A percentile compares a stretch with the other conserved stretches of the same genome.
Evolutionary conservation across 2,797 vertebrate genomes (phyloP).

Genomic region (Aplochiton taeniatus): DNA sequence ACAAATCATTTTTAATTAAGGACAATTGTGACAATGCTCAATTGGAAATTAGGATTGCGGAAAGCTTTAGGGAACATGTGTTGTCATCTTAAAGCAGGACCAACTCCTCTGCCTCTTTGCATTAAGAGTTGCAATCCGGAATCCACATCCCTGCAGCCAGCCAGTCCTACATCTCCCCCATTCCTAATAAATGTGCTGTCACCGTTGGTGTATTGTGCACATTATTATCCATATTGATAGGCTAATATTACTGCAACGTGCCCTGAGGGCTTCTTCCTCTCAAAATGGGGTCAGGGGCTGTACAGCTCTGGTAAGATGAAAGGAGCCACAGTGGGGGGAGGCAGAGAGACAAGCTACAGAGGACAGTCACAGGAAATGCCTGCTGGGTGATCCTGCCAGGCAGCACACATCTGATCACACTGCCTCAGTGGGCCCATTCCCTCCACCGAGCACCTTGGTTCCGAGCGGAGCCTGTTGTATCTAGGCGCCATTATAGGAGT

Average conservation of each 20-base stretch:
- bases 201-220: constrained; percentile 35
- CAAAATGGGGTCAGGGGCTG: neutral
- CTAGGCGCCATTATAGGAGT: too few species aligned
- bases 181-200: neutral
- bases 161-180: constrained; percentile 18
- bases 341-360: constrained; percentile 12
- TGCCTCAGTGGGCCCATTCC: constrained; percentile 13
- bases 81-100: constrained; percentile 37
- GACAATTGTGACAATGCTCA: constrained; percentile 10
- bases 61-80: constrained; percentile 44
- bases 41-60: constrained; percentile 19
- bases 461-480: too few species aligned
- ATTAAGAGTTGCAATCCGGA: constrained; percentile 60
- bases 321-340: neutral
- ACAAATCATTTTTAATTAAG: constrained; percentile 34
- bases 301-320: neutral
- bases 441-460: constrained; percentile 1
- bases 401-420: constrained; percentile 35
- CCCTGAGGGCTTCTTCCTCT: constrained; percentile 1
- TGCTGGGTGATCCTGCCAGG: constrained; percentile 1
- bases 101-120: constrained; percentile 43
- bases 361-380: constrained; percentile 17
- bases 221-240: constrained; percentile 28
- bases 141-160: constrained; percentile 42
- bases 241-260: constrained; percentile 27